Evolutionary conservation across 2,113 vertebrate species (phyloP).

Genomic region (Dipodomys ordii): DNA sequence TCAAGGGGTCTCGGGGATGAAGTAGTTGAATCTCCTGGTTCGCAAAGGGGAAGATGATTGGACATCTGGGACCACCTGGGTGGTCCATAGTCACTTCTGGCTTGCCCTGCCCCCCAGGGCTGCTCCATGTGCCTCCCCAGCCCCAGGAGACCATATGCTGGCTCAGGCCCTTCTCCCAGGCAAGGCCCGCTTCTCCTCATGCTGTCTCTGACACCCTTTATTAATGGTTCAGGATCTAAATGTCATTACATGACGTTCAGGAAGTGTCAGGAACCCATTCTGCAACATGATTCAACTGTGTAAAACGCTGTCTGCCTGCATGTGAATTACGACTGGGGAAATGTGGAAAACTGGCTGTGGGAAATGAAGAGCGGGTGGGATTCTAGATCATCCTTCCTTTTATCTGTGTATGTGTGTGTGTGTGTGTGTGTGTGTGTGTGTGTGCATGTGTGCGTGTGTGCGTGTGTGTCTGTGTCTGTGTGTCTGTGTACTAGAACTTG

Average conservation of each 20-base stretch:
- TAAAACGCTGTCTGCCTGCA: neutral
- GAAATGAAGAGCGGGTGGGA: neutral
- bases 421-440: no score
- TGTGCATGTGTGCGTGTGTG: neutral
- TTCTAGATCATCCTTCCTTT: neutral
- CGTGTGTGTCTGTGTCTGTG: no score
- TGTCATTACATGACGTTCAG: neutral
- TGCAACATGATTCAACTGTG: accelerated
- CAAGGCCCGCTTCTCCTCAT: neutral
- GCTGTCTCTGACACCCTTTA: neutral
- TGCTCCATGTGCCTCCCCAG: neutral
- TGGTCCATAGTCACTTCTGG: neutral
- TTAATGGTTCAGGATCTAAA: neutral
- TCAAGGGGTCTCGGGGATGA: neutral
- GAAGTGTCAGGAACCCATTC: neutral
- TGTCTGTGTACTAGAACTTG: no score
- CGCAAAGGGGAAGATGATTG: neutral
- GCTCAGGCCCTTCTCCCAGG: neutral
- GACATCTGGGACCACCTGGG: no score
- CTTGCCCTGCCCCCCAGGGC: no score
- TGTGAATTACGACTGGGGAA: neutral
- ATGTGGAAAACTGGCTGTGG: no score
- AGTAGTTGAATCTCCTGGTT: neutral
- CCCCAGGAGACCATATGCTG: neutral
- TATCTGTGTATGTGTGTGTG: neutral